phyloP scores from a whole-genome alignment of 2,797 vertebrate species.

The Pangasius sanitwongsei region DNA sequence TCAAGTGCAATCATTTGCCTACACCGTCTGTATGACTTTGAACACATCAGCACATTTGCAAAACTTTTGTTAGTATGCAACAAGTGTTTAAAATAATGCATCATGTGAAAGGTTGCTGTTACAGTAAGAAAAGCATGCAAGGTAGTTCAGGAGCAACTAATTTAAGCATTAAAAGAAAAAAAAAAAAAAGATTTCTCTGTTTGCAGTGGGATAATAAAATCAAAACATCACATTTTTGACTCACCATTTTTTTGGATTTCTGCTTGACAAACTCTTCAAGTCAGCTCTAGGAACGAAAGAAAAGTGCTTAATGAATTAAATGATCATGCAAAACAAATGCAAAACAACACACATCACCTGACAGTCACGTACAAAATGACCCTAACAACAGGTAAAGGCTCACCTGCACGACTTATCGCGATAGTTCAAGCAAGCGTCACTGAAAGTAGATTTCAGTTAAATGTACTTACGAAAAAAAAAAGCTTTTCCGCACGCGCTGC shows the following conservation, averaged over 20 bases:
- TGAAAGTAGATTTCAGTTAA: background rate
- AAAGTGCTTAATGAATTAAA: background rate
- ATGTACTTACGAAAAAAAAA: background rate
- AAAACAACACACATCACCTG: background rate
- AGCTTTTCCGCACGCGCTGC: no score
- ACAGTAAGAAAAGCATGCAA: background rate
- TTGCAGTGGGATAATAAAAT: background rate
- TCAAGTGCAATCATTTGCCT: background rate
- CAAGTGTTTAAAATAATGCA: background rate
- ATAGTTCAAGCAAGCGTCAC: no score
- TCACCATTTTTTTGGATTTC: conserved; percentile 11
- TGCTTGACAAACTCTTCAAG: background rate
- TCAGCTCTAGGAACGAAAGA: background rate
- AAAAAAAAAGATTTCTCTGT: background rate
- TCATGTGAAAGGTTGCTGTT: background rate
- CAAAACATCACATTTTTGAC: background rate
- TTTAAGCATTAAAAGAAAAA: background rate
- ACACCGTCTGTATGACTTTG: background rate
- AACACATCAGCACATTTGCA: background rate
- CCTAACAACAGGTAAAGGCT: background rate
- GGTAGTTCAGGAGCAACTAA: background rate
- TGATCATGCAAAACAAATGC: background rate
- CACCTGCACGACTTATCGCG: background rate
- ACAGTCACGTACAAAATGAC: background rate
- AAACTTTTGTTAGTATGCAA: background rate